Base-by-base conservation (phyloP, 2,888 invertebrate genomes). In the Sinodicranocentrus sp. region DNA sequence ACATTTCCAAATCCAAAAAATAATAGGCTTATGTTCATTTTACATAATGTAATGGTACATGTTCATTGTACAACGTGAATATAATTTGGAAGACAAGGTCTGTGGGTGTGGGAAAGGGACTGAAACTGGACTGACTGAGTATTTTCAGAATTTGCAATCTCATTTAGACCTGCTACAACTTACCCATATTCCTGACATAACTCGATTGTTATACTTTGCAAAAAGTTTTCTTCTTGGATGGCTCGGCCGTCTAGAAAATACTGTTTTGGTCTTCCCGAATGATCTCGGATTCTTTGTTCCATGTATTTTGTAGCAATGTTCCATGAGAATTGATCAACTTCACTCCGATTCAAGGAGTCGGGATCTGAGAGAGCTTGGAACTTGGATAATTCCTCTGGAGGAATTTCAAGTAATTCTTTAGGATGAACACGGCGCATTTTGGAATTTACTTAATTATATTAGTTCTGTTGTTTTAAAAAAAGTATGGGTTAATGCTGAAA, bases 171-270 rank as follows among this genome's bases (percentile, higher is more conserved):
- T 15, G 13, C 25, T 44, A 26, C 15, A n/a, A 28, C 1, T 21
- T 65, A 80, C 80, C 72, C 72, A 28, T 57, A 80, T 57, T 80
- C 80, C 5, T 54, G 39, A n/a, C 80, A 80, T 13, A 80, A 44
- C 57, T 80, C 67, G 2, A 26, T 8, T 13, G 80, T 80, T 0
- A 80, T 65, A 19, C 44, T 8, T n/a, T 43, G n/a, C 13, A 72
- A 17, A 21, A 28, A 80, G 0, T 15, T 3, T 13, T 73, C 67
- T 26, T 80, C 67, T 0, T 28, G 25, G 10, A 80, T 80, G 6
- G 26, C 28, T 0, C 17, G n/a, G 0, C 67, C 72, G 19, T 79
- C 63, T 43, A 80, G 2, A 44, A 67, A 80, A 23, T 57, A 80
- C 6, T 73, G 26, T 1, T 25, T 33, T 1, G 67, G 13, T 25